Conservation (phyloP, 1,140 invertebrate species). For the Pogonomyrmex barbatus region DNA sequence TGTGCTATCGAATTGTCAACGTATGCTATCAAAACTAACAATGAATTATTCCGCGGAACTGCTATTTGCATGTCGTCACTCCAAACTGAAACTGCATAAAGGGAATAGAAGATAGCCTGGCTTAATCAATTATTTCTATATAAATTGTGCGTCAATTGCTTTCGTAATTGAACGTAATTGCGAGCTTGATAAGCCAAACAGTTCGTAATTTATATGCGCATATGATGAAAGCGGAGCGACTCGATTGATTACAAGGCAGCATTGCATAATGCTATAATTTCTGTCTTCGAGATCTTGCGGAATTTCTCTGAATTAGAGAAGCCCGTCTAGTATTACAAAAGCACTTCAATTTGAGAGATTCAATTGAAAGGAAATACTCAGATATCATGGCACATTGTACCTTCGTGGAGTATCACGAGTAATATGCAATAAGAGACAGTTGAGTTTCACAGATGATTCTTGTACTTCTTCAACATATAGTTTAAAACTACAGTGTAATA, state of each 20-base stretch:
- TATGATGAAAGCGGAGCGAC: not conserved
- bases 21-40: not conserved
- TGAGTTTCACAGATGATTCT: not conserved
- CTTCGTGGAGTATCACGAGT: not conserved
- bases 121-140: slow-evolving; percentile 32
- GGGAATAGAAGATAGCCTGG: too few relatives aligned
- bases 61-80: not conserved
- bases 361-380: not conserved
- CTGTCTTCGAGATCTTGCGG: not conserved
- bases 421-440: not conserved
- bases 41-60: not conserved
- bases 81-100: not conserved
- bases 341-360: not conserved
- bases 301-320: slow-evolving; percentile 46
- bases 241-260: slow-evolving; percentile 30
- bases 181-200: not conserved
- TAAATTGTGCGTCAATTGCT: slow-evolving; percentile 2
- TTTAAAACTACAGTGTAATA: not conserved
- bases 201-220: not conserved
- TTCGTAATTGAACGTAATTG: slow-evolving; percentile 9
- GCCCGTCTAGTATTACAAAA: not conserved
- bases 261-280: slow-evolving; percentile 13
- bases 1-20: not conserved
- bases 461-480: not conserved
- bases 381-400: not conserved